Base-by-base conservation (phyloP, 2,888 invertebrate genomes). In the Drosophila falleni region DNA sequence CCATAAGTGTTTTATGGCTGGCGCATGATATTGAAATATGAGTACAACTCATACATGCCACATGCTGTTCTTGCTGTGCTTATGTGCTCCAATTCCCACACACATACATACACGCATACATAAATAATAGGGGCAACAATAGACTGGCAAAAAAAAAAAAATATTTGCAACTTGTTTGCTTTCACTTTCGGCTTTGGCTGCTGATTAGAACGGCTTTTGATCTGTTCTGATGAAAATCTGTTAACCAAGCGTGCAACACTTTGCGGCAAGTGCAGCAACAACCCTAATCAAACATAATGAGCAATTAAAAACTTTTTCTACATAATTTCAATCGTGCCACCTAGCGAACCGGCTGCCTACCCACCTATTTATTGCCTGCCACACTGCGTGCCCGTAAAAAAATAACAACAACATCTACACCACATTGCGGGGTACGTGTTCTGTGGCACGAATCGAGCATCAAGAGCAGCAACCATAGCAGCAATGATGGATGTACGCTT, bases 1-100 rank as follows among this genome's bases (percentile, higher is more conserved):
- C 71, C 78, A 80, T 89, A 89, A 89, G 82, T 86, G 89, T 84
- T 89, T 89, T 86, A 88, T 84, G 80, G 83, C 77, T 65, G 78
- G 61, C 75, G 62, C 84, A 84, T 80, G 80, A 64, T 78, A 66
- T 64, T 50, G 61, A 62, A 73, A 61, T 51, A 44, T 51, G 71
- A 62, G 65, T 41, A 16, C n/a, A 42, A 53, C 50, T 44, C 46
- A 37, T 29, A 37, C 35, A 26, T 47, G 44, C 15, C 31, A 19
- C 53, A 51, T 66, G 46, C 47, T 65, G 49, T 62, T 61, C 47
- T 50, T 68, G 65, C 26, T 58, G 46, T 51, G 55, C 56, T 55
- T 68, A 73, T 81, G 80, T 80, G 85, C 78, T 81, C 80, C 74
- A 81, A 76, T 86, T 82, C 73, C 58, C 76, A 55, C 56, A 44